Conservation (phyloP, 1,140 invertebrate species). For the Drosophila navojoa region DNA sequence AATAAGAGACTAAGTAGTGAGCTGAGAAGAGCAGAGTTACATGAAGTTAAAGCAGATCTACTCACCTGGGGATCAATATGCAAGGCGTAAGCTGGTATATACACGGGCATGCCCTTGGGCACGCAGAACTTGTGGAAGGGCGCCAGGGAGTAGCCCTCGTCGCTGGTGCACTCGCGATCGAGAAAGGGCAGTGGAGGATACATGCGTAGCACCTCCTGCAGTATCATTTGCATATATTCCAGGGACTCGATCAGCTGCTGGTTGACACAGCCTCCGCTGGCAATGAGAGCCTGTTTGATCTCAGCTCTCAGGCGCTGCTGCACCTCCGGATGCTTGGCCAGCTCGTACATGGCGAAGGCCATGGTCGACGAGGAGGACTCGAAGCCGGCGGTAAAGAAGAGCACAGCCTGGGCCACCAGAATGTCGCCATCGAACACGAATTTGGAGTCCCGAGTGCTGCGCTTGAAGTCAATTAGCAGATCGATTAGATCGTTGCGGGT, state of each 20-base stretch:
- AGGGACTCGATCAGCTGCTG: slow-evolving; percentile 83
- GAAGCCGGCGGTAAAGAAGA: slow-evolving; percentile 88
- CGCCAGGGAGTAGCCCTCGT: slow-evolving; percentile 48
- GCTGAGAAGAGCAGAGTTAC: too few species aligned
- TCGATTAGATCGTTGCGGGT: slow-evolving; percentile 84
- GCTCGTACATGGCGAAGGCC: slow-evolving; percentile 84
- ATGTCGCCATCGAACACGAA: slow-evolving; percentile 77
- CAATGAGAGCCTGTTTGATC: slow-evolving; percentile 79
- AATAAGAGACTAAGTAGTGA: too few species aligned
- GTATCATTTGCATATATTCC: slow-evolving; percentile 84
- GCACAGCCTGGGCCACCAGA: slow-evolving; percentile 86
- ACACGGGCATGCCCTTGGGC: slow-evolving; percentile 73
- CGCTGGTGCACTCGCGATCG: slow-evolving; percentile 84
- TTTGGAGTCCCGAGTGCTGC: slow-evolving; percentile 53
- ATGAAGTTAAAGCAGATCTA: too few species aligned
- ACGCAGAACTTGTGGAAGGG: slow-evolving; percentile 64
- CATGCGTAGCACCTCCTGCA: slow-evolving; percentile 85
- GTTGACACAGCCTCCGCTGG: slow-evolving; percentile 76
- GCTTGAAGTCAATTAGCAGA: slow-evolving; percentile 73
- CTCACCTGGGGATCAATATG: slow-evolving; percentile 78
- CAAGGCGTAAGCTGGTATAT: slow-evolving; percentile 71
- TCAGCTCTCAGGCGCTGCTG: slow-evolving; percentile 84
- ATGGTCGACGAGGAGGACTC: slow-evolving; percentile 85
- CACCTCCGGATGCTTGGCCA: slow-evolving; percentile 83
- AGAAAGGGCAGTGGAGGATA: slow-evolving; percentile 86